These are phyloP conservation scores for Donacobius atricapilla DNA, from an alignment of 2,113 vertebrate species.

Conservation along the genomic window DNA sequence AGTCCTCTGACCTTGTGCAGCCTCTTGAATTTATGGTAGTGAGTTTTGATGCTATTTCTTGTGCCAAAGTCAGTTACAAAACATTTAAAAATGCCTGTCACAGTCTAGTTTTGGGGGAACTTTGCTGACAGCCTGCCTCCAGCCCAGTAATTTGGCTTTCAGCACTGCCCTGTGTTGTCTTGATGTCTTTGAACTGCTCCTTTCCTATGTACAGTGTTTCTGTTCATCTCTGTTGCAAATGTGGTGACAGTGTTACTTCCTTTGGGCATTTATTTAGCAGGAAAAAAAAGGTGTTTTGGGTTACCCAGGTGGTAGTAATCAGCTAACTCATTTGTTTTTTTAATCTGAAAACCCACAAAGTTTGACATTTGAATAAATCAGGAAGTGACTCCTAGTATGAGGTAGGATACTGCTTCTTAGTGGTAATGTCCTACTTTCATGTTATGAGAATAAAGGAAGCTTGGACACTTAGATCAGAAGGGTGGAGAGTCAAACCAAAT, in stretches of 20 bases:
- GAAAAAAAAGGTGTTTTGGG: neutral
- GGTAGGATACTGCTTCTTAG: neutral
- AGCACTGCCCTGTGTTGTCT: neutral
- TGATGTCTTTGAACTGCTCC: neutral
- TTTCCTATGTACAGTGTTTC: neutral
- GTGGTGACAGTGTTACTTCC: neutral
- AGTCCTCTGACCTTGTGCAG: neutral
- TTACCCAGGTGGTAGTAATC: neutral
- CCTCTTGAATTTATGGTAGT: neutral
- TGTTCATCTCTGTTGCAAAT: neutral
- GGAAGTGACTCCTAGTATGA: neutral
- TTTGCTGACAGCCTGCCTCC: neutral
- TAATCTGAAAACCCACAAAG: neutral
- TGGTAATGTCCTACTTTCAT: neutral
- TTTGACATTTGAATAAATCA: neutral
- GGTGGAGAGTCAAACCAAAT: neutral
- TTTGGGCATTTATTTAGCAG: neutral
- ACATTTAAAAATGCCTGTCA: neutral
- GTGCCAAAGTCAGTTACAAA: neutral
- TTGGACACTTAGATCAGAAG: neutral
- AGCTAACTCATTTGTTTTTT: neutral
- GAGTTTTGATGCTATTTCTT: neutral
- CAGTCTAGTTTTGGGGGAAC: neutral
- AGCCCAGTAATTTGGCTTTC: neutral
- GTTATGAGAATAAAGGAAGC: neutral